Conservation (phyloP, 2,113 vertebrate genomes). For the Pterophyllum scalare region DNA sequence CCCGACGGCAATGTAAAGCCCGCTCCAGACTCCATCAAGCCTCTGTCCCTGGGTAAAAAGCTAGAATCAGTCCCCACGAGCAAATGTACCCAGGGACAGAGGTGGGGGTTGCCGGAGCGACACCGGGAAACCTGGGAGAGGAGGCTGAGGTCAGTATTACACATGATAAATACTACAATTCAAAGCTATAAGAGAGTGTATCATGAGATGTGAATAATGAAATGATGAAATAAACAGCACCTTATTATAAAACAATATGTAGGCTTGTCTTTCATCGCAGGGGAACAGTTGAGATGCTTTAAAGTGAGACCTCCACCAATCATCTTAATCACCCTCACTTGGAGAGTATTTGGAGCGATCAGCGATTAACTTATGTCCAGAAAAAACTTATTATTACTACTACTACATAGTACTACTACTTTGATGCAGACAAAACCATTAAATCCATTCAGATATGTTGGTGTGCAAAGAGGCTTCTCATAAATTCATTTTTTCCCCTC, state of each 20-base stretch:
- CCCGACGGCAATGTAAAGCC: not conserved
- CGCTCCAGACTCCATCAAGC: not conserved
- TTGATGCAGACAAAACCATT: too few species aligned
- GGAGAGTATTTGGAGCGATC: not conserved
- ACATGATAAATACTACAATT: slow-evolving; percentile 52
- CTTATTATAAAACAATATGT: slow-evolving; percentile 68
- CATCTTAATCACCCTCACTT: not conserved
- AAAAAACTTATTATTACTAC: not conserved
- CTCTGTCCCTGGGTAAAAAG: slow-evolving; percentile 30
- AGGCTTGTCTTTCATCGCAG: slow-evolving; percentile 35
- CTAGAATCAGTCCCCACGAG: not conserved
- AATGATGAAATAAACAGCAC: slow-evolving; percentile 79
- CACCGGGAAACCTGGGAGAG: slow-evolving; percentile 39
- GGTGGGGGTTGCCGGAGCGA: not conserved
- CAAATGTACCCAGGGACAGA: slow-evolving; percentile 17
- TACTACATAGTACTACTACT: too few species aligned
- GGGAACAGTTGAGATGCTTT: not conserved
- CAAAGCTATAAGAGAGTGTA: slow-evolving; percentile 56
- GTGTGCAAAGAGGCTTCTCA: not conserved
- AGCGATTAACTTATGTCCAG: not conserved
- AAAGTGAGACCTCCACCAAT: not conserved
- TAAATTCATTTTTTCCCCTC: not conserved
- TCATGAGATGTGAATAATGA: slow-evolving; percentile 71
- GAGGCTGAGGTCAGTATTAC: slow-evolving; percentile 74
- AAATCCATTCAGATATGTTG: too few species aligned